Percentiles rank a stretch among this genome's conserved stretches.
phyloP scores from a whole-genome alignment of 2,888 invertebrate genomes.

The Nemotelus pantherinus region DNA sequence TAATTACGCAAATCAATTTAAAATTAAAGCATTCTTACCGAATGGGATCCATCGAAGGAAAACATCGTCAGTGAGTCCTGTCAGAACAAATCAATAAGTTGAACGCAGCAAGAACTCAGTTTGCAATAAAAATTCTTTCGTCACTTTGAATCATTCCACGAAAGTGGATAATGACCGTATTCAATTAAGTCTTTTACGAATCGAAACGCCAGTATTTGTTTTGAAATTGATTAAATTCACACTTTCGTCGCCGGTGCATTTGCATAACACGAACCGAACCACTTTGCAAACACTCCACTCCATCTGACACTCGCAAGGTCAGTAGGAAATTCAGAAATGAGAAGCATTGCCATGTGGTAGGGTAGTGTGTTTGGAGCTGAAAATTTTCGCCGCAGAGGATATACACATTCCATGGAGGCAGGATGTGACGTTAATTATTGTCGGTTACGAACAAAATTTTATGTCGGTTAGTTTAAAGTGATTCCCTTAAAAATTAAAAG shows the following conservation, averaged over 20 bases:
- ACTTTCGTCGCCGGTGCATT: constrained; percentile 20
- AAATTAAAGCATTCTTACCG: not conserved
- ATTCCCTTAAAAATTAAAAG: no score
- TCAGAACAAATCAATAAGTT: constrained; percentile 36
- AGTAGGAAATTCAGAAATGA: not conserved
- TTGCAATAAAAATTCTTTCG: not conserved
- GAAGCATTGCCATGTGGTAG: constrained; percentile 11
- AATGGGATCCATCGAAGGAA: constrained; percentile 5
- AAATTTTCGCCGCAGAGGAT: constrained; percentile 1
- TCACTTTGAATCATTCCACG: constrained; percentile 17
- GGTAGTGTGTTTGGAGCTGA: not conserved
- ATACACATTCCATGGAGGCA: no score
- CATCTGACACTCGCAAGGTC: constrained; percentile 39
- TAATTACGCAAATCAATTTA: not conserved
- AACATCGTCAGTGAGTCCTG: constrained; percentile 5
- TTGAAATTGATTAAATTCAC: not conserved
- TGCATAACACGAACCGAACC: constrained; percentile 24
- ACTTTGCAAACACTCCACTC: constrained; percentile 17
- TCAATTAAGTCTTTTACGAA: not conserved
- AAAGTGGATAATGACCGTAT: not conserved
- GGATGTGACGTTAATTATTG: no score
- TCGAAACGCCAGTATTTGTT: not conserved
- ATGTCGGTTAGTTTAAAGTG: no score
- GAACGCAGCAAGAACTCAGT: constrained; percentile 5
- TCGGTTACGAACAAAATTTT: no score